Evolutionary conservation across 2,113 vertebrate species (phyloP).

Genomic region (Anseranas semipalmata): DNA sequence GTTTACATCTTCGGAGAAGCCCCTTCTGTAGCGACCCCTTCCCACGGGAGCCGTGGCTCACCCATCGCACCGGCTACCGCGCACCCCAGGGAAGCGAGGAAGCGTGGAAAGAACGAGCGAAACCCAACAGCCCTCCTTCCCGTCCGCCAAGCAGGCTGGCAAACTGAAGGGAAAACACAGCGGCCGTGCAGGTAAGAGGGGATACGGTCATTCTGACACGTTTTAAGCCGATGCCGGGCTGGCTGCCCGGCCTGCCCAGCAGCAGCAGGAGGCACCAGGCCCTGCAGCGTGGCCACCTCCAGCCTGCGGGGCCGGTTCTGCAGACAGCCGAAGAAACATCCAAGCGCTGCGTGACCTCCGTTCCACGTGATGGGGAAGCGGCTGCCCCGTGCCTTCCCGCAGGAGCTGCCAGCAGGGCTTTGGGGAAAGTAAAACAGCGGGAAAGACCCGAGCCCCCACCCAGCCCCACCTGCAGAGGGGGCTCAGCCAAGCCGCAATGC

Average conservation of each 20-base stretch:
- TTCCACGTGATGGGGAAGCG: accelerated
- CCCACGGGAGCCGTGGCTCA: accelerated
- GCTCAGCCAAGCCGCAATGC: background rate
- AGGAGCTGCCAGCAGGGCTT: too few species aligned
- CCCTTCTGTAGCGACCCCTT: accelerated
- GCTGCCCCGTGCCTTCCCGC: background rate
- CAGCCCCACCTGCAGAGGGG: background rate
- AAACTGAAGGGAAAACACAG: background rate
- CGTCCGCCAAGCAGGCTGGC: background rate
- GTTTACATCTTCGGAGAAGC: background rate
- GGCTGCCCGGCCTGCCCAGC: background rate
- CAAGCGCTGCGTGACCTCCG: background rate
- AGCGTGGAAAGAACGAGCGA: accelerated
- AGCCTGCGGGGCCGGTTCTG: accelerated
- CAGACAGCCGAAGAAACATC: background rate
- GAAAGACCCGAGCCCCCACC: background rate
- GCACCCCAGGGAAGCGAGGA: accelerated
- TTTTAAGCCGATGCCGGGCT: background rate
- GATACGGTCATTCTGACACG: background rate
- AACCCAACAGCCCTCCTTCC: background rate
- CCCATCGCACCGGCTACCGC: accelerated
- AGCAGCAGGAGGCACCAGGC: too few species aligned
- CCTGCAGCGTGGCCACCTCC: background rate
- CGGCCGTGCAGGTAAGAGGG: background rate
- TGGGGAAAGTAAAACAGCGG: background rate